Evolutionary conservation across 2,113 vertebrate genomes (phyloP), one percentile per base, ranked within the genome.

Genomic region (Heptranchias perlo): DNA sequence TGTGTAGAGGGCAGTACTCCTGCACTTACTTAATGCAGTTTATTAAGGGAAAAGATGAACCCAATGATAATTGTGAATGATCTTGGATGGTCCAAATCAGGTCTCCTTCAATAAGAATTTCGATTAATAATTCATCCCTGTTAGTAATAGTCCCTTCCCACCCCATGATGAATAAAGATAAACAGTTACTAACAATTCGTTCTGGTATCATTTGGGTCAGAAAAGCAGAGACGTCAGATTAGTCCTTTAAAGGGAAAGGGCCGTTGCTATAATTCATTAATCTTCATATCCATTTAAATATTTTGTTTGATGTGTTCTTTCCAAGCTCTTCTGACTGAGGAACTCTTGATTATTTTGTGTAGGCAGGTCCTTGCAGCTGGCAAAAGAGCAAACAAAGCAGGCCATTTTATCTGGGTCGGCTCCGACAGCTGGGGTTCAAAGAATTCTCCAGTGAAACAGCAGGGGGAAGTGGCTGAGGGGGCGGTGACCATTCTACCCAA

Each of bases 361-460:
- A 99, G 99, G 97, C 99, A 99, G 16, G 97, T 99, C 96, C 98
- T 99, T 58, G 98, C 99, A 0, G 99, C 99, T 3, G 98, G 98
- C 25, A 99, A 99, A 97, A 97, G 98, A 96, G 98, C 99, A 0
- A 98, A 99, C 65, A 98, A 98, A 96, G 97, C 99, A 1, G 99
- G 99, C 0, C 99, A 99, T 58, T 99, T 99, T 97, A 97, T 99
- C 0, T 99, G 99, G 99, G 98, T 99, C 39, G 99, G 99, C 87
- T 99, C 99, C 0, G 99, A 99, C 98, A 99, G 98, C 49, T 99
- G 99, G 99, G 99, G 99, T n/a, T 98, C 99, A 96, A 99, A 99
- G 96, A 96, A 98, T 96, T 98, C 98, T 96, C 99, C 99, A 0
- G 97, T 99, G 86, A 97, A 98, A 64, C 98, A 98, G 96, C 98